A percentile compares a stretch with the other conserved stretches of the same genome.
Conservation (phyloP, 2,797 vertebrate species). For the Vultur gryphus region DNA sequence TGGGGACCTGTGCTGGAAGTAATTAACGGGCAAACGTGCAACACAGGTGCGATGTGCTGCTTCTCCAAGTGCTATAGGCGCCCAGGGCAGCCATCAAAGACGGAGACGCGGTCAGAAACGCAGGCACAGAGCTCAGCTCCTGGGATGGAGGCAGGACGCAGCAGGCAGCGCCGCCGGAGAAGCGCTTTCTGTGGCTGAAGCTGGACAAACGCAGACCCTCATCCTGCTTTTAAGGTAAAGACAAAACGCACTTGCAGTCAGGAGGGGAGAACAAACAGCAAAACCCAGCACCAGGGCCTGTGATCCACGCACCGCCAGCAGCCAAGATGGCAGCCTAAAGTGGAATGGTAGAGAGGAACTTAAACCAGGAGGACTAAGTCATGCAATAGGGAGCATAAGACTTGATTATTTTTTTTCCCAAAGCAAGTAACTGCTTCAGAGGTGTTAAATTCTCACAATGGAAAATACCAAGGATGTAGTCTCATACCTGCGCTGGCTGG, state of each 20-base stretch:
- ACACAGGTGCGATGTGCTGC: accelerated
- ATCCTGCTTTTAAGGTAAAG: neutral
- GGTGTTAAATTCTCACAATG: neutral
- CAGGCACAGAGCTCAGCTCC: neutral
- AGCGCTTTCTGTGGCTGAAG: neutral
- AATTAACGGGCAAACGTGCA: accelerated
- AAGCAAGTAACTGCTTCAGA: neutral
- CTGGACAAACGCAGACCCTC: neutral
- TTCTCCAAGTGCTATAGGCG: no score
- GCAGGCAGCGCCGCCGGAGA: accelerated
- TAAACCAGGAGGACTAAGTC: neutral
- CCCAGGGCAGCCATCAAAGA: neutral
- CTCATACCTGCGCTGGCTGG: accelerated
- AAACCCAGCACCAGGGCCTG: neutral
- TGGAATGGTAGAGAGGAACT: neutral
- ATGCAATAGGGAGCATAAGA: accelerated
- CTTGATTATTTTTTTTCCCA: neutral
- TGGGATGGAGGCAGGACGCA: accelerated
- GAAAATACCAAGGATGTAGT: neutral
- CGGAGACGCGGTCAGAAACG: accelerated
- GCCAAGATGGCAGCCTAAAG: accelerated
- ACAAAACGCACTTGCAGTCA: neutral
- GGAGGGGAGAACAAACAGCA: neutral
- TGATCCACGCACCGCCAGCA: accelerated
- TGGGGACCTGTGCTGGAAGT: neutral